phyloP scores from a whole-genome alignment of 2,797 vertebrate genomes.

The Hyperoplus lanceolatus region DNA sequence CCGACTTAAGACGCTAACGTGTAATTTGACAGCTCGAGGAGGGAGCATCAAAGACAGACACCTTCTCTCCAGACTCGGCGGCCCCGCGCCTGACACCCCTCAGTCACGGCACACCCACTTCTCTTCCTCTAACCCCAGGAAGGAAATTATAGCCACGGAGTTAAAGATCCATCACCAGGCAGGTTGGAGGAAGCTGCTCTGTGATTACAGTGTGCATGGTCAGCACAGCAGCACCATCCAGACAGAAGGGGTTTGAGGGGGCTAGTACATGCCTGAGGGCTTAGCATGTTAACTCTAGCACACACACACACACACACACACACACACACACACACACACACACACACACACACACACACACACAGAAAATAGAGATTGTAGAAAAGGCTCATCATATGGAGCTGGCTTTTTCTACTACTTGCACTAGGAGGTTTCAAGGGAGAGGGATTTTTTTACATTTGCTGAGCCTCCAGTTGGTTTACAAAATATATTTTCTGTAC shows the following conservation, averaged over 20 bases:
- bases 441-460: too few species aligned
- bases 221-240: conserved; percentile 77
- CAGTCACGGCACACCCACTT: conserved; percentile 76
- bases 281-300: conserved; percentile 68
- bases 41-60: conserved; percentile 68
- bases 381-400: conserved; percentile 9
- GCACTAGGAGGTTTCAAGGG: too few species aligned
- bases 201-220: conserved; percentile 80
- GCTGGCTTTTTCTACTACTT: neutral
- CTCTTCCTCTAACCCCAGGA: conserved; percentile 76
- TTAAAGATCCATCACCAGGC: conserved; percentile 74
- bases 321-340: conserved; percentile 35
- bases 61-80: conserved; percentile 64
- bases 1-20: conserved; percentile 27
- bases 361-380: conserved; percentile 18
- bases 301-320: conserved; percentile 58
- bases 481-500: too few species aligned
- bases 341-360: conserved; percentile 39
- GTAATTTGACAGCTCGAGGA: conserved; percentile 54
- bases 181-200: conserved; percentile 74
- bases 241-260: conserved; percentile 56
- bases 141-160: conserved; percentile 79
- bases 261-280: conserved; percentile 66
- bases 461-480: too few species aligned
- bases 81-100: conserved; percentile 71